Percentiles rank a stretch among this genome's conserved stretches.
phyloP scores from a whole-genome alignment of 2,797 vertebrate genomes.

The Sciurus vulgaris region DNA sequence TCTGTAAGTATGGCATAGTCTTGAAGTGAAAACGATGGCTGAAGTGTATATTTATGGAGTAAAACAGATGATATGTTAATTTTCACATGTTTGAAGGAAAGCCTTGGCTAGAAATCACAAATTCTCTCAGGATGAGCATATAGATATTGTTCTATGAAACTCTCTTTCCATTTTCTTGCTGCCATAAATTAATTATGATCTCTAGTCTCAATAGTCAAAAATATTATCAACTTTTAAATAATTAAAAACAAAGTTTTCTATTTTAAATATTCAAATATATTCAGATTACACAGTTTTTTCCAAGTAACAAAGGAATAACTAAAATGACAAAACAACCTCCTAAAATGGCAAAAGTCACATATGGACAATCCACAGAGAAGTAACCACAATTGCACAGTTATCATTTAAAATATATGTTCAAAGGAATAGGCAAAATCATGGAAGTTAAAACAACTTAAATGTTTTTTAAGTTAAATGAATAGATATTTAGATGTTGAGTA shows the following conservation, averaged over 20 bases:
- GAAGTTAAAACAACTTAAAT: background rate
- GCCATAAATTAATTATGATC: background rate
- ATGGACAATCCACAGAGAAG: background rate
- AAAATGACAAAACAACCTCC: background rate
- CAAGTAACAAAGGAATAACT: background rate
- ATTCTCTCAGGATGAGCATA: conserved; percentile 63
- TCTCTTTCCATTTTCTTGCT: conserved; percentile 19
- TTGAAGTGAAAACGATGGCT: conserved; percentile 68
- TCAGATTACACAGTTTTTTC: background rate
- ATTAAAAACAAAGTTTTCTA: background rate
- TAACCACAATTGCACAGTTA: background rate
- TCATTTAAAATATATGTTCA: background rate
- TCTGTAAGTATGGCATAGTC: conserved; percentile 32
- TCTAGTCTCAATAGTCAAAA: conserved; percentile 55
- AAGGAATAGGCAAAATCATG: background rate
- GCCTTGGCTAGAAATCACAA: conserved; percentile 50
- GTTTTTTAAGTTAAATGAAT: background rate
- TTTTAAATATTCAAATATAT: background rate
- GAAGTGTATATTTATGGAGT: conserved; percentile 71
- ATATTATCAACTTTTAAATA: background rate
- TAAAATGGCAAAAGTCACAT: background rate
- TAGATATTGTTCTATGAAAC: conserved; percentile 10
- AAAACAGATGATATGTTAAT: conserved; percentile 80
- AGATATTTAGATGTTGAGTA: background rate
- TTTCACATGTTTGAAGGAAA: conserved; percentile 78